These are phyloP conservation scores for Neosalanx taihuensis DNA, from an alignment of 2,797 vertebrate genomes.

Conservation along the genomic window DNA sequence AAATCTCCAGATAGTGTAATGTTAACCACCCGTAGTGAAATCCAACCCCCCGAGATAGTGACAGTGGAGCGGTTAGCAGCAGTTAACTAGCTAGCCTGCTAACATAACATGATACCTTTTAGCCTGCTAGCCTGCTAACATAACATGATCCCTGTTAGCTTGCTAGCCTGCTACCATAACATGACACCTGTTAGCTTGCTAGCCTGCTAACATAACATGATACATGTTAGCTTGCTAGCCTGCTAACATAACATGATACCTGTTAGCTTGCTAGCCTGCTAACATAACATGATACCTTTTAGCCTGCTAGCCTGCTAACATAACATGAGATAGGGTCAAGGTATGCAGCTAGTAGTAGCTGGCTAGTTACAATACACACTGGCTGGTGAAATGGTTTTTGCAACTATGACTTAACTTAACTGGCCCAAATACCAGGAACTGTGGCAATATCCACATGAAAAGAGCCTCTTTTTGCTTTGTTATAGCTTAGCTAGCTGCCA, in stretches of 20 bases:
- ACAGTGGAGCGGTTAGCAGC: neutral
- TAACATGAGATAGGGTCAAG: slow-evolving; percentile 1
- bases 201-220: neutral
- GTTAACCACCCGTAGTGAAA: neutral
- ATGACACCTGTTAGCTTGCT: neutral
- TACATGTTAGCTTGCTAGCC: no score
- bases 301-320: slow-evolving; percentile 6
- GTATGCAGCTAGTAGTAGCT: slow-evolving; percentile 1
- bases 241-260: neutral
- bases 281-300: neutral
- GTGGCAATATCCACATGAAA: neutral
- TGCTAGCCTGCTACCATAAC: neutral
- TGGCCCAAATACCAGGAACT: neutral
- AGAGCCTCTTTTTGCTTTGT: neutral
- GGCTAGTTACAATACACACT: slow-evolving; percentile 7
- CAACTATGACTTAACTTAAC: neutral
- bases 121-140: slow-evolving; percentile 6
- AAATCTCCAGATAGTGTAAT: neutral
- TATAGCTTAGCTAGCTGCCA: slow-evolving; percentile 3
- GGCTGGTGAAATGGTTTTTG: slow-evolving; percentile 2
- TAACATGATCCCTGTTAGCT: neutral
- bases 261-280: neutral
- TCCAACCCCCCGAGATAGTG: neutral
- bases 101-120: neutral
- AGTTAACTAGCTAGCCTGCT: neutral